A percentile compares a stretch with the other conserved stretches of the same genome.
Conservation (phyloP, 2,888 invertebrate genomes). For the Fragum sueziense region DNA sequence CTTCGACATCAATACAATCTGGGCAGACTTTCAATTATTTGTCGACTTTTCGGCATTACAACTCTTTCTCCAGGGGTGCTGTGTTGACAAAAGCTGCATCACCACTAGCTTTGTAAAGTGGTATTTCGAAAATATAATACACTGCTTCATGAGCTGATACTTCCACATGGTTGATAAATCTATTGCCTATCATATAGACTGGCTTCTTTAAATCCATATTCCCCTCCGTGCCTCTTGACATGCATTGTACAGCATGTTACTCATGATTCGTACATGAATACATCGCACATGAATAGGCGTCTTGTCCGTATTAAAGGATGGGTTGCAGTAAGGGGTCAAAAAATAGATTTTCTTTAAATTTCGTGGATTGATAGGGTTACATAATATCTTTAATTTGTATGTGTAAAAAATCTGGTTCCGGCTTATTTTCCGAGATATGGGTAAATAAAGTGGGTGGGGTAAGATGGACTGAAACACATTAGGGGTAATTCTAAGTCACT, state of each 20-base stretch:
- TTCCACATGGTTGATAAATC: slow-evolving; percentile 62
- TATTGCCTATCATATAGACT: slow-evolving; percentile 22
- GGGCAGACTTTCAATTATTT: slow-evolving; percentile 31
- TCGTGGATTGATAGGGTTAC: too few species aligned
- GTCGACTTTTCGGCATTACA: slow-evolving; percentile 65
- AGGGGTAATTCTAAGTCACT: too few species aligned
- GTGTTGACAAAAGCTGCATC: slow-evolving; percentile 60
- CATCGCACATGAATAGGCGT: slow-evolving; percentile 54
- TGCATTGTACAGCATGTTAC: slow-evolving; percentile 45
- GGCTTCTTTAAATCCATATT: slow-evolving; percentile 34
- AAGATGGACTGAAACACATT: too few species aligned
- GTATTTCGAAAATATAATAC: slow-evolving; percentile 59
- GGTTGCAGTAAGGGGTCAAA: too few species aligned
- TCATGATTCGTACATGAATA: slow-evolving; percentile 58
- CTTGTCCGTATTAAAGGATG: slow-evolving; percentile 55
- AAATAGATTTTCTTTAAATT: too few species aligned
- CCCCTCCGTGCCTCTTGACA: slow-evolving; percentile 37
- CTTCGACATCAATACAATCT: slow-evolving; percentile 36
- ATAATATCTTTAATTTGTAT: too few species aligned
- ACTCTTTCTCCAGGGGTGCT: slow-evolving; percentile 48
- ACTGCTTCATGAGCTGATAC: slow-evolving; percentile 70
- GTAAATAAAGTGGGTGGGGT: too few species aligned
- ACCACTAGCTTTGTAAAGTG: slow-evolving; percentile 55
- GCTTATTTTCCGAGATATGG: too few species aligned
- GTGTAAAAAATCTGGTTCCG: too few species aligned